phyloP scores from a whole-genome alignment of 1,140 invertebrate genomes.

The Lordiphosa collinella region DNA sequence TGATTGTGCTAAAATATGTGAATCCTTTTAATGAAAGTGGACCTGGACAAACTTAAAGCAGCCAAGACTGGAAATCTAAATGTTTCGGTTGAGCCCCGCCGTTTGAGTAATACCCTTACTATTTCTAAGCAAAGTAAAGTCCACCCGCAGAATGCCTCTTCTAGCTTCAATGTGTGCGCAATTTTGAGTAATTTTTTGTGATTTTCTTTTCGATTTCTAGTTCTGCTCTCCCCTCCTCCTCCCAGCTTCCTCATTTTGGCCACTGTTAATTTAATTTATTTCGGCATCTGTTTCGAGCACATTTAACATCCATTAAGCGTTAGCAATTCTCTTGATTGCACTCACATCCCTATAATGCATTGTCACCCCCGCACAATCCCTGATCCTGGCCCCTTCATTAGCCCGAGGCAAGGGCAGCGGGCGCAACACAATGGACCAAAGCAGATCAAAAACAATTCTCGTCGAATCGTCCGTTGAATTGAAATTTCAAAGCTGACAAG shows the following conservation, averaged over 20 bases:
- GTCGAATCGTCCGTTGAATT: constrained; percentile 68
- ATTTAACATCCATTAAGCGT: constrained; percentile 75
- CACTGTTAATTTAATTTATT: constrained; percentile 73
- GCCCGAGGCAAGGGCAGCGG: no score
- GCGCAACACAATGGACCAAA: constrained; percentile 34
- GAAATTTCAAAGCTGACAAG: constrained; percentile 77
- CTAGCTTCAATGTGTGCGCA: no score
- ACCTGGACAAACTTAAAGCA: no score
- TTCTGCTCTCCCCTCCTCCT: constrained; percentile 1
- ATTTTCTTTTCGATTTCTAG: constrained; percentile 3
- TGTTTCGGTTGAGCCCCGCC: no score
- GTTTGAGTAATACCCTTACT: no score
- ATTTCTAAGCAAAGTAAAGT: no score
- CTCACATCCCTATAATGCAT: constrained; percentile 36
- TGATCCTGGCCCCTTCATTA: constrained; percentile 30
- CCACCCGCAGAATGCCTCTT: no score
- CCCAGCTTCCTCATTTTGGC: constrained; percentile 12
- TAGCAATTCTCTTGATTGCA: constrained; percentile 76
- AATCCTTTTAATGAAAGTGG: no score
- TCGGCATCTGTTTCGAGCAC: constrained; percentile 72
- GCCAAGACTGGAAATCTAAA: no score
- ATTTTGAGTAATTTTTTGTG: no score
- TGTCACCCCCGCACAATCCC: constrained; percentile 1
- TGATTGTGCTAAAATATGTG: no score
- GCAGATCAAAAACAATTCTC: constrained; percentile 70